Percentiles rank a stretch among this genome's conserved stretches.
Conservation (phyloP, 2,888 invertebrate genomes). For the Eilema caniola region DNA sequence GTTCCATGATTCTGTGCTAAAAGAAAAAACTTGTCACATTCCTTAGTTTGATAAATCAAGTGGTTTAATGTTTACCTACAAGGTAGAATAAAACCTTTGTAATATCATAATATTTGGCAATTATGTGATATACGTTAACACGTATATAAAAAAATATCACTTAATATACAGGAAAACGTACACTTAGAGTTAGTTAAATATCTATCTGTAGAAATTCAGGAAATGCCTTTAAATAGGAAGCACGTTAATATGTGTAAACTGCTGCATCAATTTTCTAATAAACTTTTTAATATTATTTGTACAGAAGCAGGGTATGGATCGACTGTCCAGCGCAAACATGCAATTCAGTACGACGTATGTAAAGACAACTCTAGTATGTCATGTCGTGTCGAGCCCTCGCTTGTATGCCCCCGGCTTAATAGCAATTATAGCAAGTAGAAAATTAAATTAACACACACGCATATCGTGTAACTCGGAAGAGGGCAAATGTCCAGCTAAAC, state of each 20-base stretch:
- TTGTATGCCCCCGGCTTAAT: slow-evolving; percentile 66
- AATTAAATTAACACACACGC: slow-evolving; percentile 87
- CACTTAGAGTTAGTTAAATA: no score
- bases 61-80: no score
- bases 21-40: no score
- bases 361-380: slow-evolving; percentile 75
- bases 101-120: no score
- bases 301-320: slow-evolving; percentile 24
- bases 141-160: no score
- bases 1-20: no score
- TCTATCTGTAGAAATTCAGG: no score
- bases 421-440: slow-evolving; percentile 83
- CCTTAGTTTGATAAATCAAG: no score
- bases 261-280: neutral
- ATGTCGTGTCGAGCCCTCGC: slow-evolving; percentile 62
- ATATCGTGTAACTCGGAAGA: slow-evolving; percentile 72
- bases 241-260: neutral
- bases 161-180: no score
- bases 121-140: no score
- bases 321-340: slow-evolving; percentile 55
- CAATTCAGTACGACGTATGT: slow-evolving; percentile 66
- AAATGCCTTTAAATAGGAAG: neutral
- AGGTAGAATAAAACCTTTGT: no score
- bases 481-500: slow-evolving; percentile 63
- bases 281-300: neutral